Conservation (phyloP, 2,888 invertebrate genomes). For the Lutraria lutraria region DNA sequence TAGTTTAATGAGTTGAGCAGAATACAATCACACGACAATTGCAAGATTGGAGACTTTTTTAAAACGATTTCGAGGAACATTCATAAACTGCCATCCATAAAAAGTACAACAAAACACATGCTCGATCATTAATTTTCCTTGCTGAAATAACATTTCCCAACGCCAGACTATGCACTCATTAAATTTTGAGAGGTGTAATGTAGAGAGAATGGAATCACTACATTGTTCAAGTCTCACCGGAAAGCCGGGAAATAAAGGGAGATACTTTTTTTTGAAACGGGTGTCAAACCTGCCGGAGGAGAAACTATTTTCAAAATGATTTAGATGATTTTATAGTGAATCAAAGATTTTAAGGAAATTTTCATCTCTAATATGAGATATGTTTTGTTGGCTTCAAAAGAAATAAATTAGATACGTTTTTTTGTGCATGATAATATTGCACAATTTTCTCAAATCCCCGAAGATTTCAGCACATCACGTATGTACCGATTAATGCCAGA, state of each 20-base stretch:
- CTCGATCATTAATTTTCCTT: background rate
- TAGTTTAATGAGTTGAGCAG: no score
- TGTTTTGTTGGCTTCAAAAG: background rate
- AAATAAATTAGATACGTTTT: background rate
- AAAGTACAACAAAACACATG: background rate
- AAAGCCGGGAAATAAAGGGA: background rate
- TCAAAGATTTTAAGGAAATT: background rate
- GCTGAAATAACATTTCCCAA: background rate
- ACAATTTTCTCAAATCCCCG: background rate
- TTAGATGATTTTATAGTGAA: conserved; percentile 6
- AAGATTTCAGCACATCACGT: background rate
- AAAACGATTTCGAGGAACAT: no score
- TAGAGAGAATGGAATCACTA: background rate
- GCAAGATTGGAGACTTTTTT: no score
- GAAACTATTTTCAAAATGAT: background rate
- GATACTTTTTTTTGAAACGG: background rate
- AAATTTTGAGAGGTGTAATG: conserved; percentile 13
- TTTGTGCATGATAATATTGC: background rate
- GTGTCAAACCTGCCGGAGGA: conserved; percentile 6
- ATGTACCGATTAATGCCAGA: background rate
- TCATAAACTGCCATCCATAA: no score
- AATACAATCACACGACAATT: no score
- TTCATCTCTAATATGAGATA: background rate
- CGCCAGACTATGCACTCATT: background rate
- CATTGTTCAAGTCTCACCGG: background rate